Evolutionary conservation across 2,888 invertebrate genomes (phyloP).

Genomic region (Volucella zonaria): DNA sequence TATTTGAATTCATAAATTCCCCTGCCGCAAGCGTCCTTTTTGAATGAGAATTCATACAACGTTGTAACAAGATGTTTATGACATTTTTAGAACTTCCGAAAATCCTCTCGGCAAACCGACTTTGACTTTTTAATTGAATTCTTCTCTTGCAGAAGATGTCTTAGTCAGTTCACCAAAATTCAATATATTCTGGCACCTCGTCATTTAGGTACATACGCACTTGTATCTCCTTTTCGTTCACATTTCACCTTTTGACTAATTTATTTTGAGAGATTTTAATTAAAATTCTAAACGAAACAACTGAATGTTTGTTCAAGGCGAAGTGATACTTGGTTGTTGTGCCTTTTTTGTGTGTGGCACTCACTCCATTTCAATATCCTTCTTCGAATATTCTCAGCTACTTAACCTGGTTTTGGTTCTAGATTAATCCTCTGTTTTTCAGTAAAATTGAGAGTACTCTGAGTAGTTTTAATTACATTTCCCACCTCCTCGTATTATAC

Average conservation of each 20-base stretch:
- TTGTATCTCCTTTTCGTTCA: neutral
- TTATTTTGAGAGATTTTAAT: constrained; percentile 33
- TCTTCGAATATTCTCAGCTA: constrained; percentile 19
- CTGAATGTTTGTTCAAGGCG: constrained; percentile 2
- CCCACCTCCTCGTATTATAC: neutral
- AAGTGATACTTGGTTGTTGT: too few species aligned
- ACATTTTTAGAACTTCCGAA: neutral
- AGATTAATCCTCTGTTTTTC: neutral
- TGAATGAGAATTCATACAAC: neutral
- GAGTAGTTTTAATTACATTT: constrained; percentile 44
- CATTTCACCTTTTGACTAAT: constrained; percentile 1
- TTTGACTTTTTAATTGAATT: neutral
- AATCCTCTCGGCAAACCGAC: neutral
- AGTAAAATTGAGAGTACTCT: neutral
- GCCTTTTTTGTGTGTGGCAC: too few species aligned
- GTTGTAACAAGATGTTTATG: neutral
- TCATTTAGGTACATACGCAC: too few species aligned
- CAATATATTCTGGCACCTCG: neutral
- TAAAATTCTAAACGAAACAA: constrained; percentile 35
- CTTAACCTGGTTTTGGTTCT: constrained; percentile 34
- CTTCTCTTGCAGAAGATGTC: neutral
- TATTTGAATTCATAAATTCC: neutral
- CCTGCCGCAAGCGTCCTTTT: neutral
- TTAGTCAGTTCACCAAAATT: neutral
- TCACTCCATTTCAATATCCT: too few species aligned